Evolutionary conservation across 2,797 vertebrate genomes (phyloP).

Genomic region (Malurus splendens): DNA sequence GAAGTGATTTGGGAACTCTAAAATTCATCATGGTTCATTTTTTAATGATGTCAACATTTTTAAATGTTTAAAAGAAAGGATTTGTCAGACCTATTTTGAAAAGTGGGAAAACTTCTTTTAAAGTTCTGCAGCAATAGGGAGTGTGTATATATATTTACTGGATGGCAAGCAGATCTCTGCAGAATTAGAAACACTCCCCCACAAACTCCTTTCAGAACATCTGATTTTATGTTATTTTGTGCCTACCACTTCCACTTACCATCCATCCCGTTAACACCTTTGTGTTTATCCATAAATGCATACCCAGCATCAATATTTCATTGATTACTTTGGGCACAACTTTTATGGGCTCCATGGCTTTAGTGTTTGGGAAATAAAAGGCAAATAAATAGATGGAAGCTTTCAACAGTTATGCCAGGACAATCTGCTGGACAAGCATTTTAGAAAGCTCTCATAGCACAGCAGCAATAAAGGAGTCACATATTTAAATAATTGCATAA

Average conservation of each 20-base stretch:
- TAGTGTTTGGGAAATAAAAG: slow-evolving; percentile 36
- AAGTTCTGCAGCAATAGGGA: background rate
- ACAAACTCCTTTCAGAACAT: background rate
- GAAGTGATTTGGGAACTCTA: background rate
- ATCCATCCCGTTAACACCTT: slow-evolving; percentile 25
- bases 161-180: background rate
- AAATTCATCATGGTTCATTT: background rate
- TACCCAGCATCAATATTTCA: slow-evolving; percentile 38
- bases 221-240: background rate
- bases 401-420: background rate
- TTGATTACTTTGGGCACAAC: slow-evolving; percentile 32
- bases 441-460: slow-evolving; percentile 28
- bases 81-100: background rate
- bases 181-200: background rate
- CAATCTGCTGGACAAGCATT: slow-evolving; percentile 34
- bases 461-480: background rate
- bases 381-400: slow-evolving; percentile 16
- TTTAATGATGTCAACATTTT: background rate
- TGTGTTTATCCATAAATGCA: slow-evolving; percentile 1
- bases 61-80: background rate
- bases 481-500: slow-evolving; percentile 34
- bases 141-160: background rate
- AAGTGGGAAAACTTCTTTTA: background rate
- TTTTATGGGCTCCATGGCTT: slow-evolving; percentile 17
- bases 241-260: background rate